Base-by-base conservation (phyloP, 2,113 vertebrate genomes). In the Alouatta palliata region DNA sequence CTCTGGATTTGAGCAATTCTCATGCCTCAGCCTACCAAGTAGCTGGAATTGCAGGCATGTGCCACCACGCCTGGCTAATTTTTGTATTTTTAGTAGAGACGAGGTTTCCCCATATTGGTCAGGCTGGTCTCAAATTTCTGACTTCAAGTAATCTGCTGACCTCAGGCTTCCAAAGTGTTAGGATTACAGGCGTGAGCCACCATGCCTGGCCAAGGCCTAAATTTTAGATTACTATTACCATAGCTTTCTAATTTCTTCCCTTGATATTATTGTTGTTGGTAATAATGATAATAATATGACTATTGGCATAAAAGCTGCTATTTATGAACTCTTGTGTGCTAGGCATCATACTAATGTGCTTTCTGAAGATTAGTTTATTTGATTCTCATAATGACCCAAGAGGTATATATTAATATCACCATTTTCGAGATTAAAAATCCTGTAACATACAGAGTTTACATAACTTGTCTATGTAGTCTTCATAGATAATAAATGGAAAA, bases 391-490 rank as follows among this genome's bases (percentile, higher is more conserved):
- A 61, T 23, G 71, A 66, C 35, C 6, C n/a, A 27, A 54, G 35
- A 79, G 61, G 3, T 86, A 8, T 79, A 56, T 94, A 40, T 82
- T 71, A 8, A 6, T 85, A n/a, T 80, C 13, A 20, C 49, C 37
- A 86, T 79, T 93, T 95, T 94, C 93, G 40, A 70, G 30, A 80
- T 49, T 90, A 90, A 79, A 61, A 82, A 90, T 52, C 19, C 40
- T 93, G 37, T 92, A 40, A 2, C 20, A 75, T 52, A 75, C 47
- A 94, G 19, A 47, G 30, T 11, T 76, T 96, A 23, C 0, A n/a
- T 23, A 83, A 91, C 17, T 77, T 93, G 21, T 58, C 27, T 12
- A 49, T 95, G 27, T 52, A 17, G 52, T 11, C 52, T 79, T 91
- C 56, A 66, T 70, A 87, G 17, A 16, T 91, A 94, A 47, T 85